Base-by-base conservation (phyloP, 2,113 vertebrate genomes). In the Xiphophorus couchianus region DNA sequence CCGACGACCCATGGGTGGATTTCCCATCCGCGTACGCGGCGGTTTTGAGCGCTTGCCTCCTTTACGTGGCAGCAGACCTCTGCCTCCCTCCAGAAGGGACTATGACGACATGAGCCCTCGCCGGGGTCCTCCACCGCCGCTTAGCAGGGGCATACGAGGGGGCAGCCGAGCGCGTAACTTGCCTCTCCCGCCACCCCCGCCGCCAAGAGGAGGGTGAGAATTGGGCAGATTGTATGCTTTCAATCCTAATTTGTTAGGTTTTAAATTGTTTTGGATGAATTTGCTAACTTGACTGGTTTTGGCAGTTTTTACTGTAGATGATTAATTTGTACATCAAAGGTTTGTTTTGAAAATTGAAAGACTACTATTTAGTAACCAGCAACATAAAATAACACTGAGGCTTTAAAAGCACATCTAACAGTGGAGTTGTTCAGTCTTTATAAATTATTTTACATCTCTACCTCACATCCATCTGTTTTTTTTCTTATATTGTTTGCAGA, bases 101-200 rank as follows among this genome's bases (percentile, higher is more conserved):
- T 99, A 99, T 66, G 97, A 99, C 54, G 98, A 99, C 73, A 95
- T 98, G 92, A 99, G 98, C 85, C 97, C 98, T 73, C 96, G 97
- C n/a, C 95, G 97, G 73, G 97, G 97, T 78, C 97, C 97, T 22
- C 97, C 96, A 0, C 97, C 96, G 0, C 97, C 93, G 9, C 89
- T 92, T 61, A 90, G 89, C 61, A 86, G 97, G 87, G 96, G 96
- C 10, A 96, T 94, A 1, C 93, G 97, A 87, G 97, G 96, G 65
- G 96, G 97, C 48, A 97, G 96, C 89, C 95, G 97, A 90, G 96
- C 97, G 35, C 94, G 97, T 12, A 98, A 98, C 85, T 95, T 98
- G 91, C 97, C 97, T 86, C 96, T 98, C 69, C 97, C 97, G 29
- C 97, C 96, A 0, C 98, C 97, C 27, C 97, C 97, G 14, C 97